These are phyloP conservation scores for Pangasius djambal DNA, from an alignment of 2,797 vertebrate species.

Conservation along the genomic window DNA sequence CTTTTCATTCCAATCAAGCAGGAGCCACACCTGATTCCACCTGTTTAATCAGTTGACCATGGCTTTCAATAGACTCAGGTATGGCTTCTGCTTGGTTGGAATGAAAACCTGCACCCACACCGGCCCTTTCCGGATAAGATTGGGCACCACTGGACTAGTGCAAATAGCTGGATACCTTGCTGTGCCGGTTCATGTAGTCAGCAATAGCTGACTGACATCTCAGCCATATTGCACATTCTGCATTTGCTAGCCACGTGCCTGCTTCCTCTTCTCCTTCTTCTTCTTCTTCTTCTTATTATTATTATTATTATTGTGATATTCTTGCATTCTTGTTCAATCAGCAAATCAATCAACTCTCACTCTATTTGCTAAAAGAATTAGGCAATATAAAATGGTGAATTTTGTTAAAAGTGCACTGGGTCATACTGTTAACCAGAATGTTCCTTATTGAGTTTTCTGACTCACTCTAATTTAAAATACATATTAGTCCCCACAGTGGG, in stretches of 20 bases:
- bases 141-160: neutral
- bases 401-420: conserved; percentile 5
- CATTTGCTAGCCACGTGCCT: neutral
- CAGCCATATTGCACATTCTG: neutral
- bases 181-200: neutral
- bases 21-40: too few relatives aligned
- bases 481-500: conserved; percentile 38
- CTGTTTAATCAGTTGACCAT: too few relatives aligned
- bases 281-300: neutral
- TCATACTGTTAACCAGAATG: neutral
- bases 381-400: conserved; percentile 15
- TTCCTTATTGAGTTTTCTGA: conserved; percentile 31
- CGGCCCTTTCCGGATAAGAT: too few relatives aligned
- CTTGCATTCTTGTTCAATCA: neutral
- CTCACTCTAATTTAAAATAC: conserved; percentile 44
- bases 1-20: too few relatives aligned
- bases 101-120: too few relatives aligned
- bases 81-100: too few relatives aligned
- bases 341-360: neutral
- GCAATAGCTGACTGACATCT: neutral
- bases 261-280: neutral
- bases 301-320: neutral
- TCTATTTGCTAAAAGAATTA: neutral
- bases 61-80: too few relatives aligned
- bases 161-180: neutral